Conservation (phyloP, 2,113 vertebrate species). For the Orycteropus afer region DNA sequence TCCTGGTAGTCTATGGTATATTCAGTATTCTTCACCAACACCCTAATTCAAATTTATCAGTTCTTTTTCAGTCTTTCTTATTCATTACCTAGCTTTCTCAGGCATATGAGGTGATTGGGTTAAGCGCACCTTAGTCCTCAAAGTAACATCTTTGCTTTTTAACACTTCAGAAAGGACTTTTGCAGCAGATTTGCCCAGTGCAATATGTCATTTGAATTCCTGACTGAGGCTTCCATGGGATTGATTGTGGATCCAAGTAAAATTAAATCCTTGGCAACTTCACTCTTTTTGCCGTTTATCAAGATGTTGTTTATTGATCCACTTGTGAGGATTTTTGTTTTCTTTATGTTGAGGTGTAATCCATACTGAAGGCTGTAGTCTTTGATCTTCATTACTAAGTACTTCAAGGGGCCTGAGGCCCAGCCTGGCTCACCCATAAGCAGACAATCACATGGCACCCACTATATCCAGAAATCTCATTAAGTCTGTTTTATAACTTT, state of each 20-base stretch:
- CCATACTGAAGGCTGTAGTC: not conserved
- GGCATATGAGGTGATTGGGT: no score
- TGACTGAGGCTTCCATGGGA: not conserved
- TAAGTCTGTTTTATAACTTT: slow-evolving; percentile 68
- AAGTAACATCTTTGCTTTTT: no score
- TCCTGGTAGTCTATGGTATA: no score
- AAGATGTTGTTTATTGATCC: not conserved
- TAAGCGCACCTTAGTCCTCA: no score
- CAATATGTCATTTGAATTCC: not conserved
- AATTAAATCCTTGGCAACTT: not conserved
- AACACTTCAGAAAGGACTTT: no score
- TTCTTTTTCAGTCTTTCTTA: no score
- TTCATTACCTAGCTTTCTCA: no score
- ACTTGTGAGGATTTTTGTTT: not conserved
- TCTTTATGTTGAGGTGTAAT: not conserved
- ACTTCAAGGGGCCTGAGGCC: not conserved
- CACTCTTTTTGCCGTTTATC: not conserved
- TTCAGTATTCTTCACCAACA: no score
- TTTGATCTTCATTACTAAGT: not conserved
- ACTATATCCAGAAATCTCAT: slow-evolving; percentile 56
- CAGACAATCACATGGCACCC: not conserved
- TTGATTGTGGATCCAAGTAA: not conserved
- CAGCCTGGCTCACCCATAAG: not conserved
- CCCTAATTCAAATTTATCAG: no score
- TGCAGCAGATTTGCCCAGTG: no score